Conservation (phyloP, 1,140 invertebrate species). For the Dreissena rostriformis region DNA sequence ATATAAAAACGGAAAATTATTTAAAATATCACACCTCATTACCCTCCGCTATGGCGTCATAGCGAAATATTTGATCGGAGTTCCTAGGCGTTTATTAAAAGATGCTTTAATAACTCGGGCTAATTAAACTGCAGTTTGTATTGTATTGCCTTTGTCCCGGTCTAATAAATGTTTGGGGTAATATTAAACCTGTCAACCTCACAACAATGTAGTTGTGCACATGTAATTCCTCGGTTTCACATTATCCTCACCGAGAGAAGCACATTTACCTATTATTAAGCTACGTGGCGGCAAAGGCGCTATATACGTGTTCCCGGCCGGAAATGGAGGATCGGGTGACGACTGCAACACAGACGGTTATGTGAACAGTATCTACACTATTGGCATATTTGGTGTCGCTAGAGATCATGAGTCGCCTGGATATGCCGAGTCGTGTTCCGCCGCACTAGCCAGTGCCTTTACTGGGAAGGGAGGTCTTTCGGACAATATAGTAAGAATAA, state of each 20-base stretch:
- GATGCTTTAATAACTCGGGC: no score
- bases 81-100: no score
- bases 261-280: neutral
- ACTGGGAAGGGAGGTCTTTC: slow-evolving; percentile 13
- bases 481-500: no score
- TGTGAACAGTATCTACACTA: slow-evolving; percentile 32
- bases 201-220: neutral
- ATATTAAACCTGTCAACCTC: neutral
- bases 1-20: no score
- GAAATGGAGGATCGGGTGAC: slow-evolving; percentile 9
- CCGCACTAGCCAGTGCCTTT: slow-evolving; percentile 9
- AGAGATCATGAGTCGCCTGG: neutral
- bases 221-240: neutral
- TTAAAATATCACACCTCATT: no score
- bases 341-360: slow-evolving; percentile 19
- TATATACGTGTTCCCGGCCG: slow-evolving; percentile 14
- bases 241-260: neutral
- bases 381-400: slow-evolving; percentile 11
- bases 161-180: no score
- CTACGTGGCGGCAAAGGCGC: neutral
- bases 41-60: no score
- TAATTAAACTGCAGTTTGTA: no score
- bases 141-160: no score
- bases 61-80: no score
- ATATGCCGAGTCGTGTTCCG: slow-evolving; percentile 22